Percentiles rank a stretch among this genome's conserved stretches.
phyloP scores from a whole-genome alignment of 2,888 invertebrate genomes.

The Campoletis raptor region DNA sequence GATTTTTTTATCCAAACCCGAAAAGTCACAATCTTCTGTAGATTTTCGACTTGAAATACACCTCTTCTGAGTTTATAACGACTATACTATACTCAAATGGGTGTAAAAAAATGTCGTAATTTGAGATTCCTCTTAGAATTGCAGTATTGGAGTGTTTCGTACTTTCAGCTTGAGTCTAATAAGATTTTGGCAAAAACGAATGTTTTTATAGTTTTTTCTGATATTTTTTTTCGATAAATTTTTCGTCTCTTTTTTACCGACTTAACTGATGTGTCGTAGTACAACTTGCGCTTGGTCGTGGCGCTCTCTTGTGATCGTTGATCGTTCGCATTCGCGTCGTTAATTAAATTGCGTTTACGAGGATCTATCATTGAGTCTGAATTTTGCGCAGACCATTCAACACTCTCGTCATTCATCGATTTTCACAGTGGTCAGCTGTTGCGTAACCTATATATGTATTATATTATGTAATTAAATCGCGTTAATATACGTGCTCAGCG shows the following conservation, averaged over 20 bases:
- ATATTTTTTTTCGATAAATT: background rate
- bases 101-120: too few relatives aligned
- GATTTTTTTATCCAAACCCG: background rate
- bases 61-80: too few relatives aligned
- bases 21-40: background rate
- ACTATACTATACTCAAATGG: too few relatives aligned
- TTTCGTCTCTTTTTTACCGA: background rate
- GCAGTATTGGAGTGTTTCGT: too few relatives aligned
- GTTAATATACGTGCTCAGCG: background rate
- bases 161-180: too few relatives aligned
- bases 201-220: background rate
- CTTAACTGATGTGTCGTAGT: background rate
- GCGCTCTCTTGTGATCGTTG: constrained; percentile 31
- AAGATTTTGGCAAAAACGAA: background rate
- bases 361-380: background rate
- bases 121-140: too few relatives aligned
- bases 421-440: constrained; percentile 24
- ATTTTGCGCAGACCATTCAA: constrained; percentile 13
- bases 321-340: constrained; percentile 37
- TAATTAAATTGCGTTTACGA: constrained; percentile 28
- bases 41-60: background rate
- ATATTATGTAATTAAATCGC: background rate
- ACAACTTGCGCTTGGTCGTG: constrained; percentile 1
- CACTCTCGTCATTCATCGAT: constrained; percentile 33
- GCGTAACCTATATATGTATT: constrained; percentile 2